Base-by-base conservation (phyloP, 2,113 vertebrate genomes). In the Clarias magur region DNA sequence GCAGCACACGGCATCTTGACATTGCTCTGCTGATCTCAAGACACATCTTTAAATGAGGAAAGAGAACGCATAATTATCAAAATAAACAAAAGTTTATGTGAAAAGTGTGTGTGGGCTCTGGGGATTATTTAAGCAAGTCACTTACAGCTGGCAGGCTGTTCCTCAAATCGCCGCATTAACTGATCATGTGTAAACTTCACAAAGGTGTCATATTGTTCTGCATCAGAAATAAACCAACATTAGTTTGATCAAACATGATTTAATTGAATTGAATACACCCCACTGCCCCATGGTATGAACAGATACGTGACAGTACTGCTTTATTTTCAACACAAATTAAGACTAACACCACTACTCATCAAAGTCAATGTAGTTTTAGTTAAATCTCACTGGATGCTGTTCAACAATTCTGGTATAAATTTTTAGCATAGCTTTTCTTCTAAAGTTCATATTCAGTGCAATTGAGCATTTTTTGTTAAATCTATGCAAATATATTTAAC, bases 171-270 rank as follows among this genome's bases (percentile, higher is more conserved):
- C 95, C 97, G 97, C 98, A 99, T 98, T 94, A 99, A 95, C 56
- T 99, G 98, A 92, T 99, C 98, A 89, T 99, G 98, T 88, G 98
- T 99, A 94, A 99, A 99, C 95, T 99, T 99, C 95, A 99, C 98
- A 95, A 99, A 99, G 67, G 98, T 98, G 93, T 99, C 98, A 42
- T 99, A 99, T 94, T 99, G 98, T 96, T 99, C 98, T 99, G 93
- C 80, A 95, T 93, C 83, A 86, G 89, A 48, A 60, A 80, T 91
- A 88, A 56, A 15, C 0, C 0, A 88, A 38, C n/a, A 54, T 56
- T 3, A 9, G 15, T 38, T 25, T 2, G 7, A 70, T 53, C 13
- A 73, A 21, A 34, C 4, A 11, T 54, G 85, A 42, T 2, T 42
- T 72, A 30, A 70, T 59, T n/a, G 7, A 38, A 19, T 12, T 12